Conservation (phyloP, 1,140 invertebrate species). For the Anoplolepis gracilipes region DNA sequence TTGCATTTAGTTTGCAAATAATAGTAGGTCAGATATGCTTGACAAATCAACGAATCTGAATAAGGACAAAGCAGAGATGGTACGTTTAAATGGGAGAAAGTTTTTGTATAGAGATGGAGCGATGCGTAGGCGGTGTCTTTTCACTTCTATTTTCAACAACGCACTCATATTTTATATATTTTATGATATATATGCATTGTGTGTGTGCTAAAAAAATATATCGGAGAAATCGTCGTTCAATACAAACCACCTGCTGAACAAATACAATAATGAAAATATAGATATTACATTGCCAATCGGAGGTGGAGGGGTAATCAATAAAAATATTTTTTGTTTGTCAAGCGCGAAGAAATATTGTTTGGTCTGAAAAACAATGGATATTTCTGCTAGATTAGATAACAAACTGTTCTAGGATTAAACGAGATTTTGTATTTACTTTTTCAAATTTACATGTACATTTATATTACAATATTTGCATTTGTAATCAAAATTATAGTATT, state of each 20-base stretch:
- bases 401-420: conserved; percentile 5
- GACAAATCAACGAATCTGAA: conserved; percentile 13
- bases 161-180: neutral
- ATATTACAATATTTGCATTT: neutral
- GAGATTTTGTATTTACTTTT: neutral
- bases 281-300: conserved; percentile 5
- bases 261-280: neutral
- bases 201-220: neutral
- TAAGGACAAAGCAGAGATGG: conserved; percentile 18
- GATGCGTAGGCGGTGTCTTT: conserved; percentile 18
- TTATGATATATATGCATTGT: neutral
- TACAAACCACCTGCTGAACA: neutral
- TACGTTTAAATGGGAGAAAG: conserved; percentile 45
- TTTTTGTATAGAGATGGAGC: conserved; percentile 27
- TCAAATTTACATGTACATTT: neutral
- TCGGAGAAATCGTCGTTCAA: neutral
- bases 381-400: neutral
- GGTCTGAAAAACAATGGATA: neutral
- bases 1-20: conserved; percentile 7
- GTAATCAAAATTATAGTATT: neutral
- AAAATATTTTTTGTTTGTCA: conserved; percentile 1
- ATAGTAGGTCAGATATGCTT: conserved; percentile 16
- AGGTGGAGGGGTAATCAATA: too few species aligned
- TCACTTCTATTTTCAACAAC: conserved; percentile 41
- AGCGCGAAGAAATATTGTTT: neutral